These are phyloP conservation scores for Salarias fasciatus DNA, from an alignment of 2,797 vertebrate species.

Conservation along the genomic window DNA sequence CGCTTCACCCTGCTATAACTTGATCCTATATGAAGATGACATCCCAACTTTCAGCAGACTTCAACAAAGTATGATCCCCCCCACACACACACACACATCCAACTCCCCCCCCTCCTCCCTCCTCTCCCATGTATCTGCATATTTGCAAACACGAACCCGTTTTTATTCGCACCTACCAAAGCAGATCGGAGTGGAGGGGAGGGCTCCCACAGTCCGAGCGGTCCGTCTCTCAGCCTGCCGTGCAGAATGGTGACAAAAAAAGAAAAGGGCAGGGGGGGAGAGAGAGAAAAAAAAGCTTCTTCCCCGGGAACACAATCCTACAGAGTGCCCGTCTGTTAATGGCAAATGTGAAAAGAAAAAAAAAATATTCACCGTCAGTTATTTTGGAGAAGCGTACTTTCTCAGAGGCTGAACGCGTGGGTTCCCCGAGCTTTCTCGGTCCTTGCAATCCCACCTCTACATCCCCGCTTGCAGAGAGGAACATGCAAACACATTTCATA, in stretches of 20 bases:
- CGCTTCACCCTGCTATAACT: slow-evolving; percentile 70
- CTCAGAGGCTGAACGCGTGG: slow-evolving; percentile 86
- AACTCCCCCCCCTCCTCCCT: slow-evolving; percentile 48
- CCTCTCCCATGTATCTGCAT: slow-evolving; percentile 81
- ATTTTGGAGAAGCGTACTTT: slow-evolving; percentile 79
- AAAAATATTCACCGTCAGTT: slow-evolving; percentile 67
- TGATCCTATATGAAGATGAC: slow-evolving; percentile 81
- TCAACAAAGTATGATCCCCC: slow-evolving; percentile 82
- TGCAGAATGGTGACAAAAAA: slow-evolving; percentile 73
- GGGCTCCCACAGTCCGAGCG: slow-evolving; percentile 79
- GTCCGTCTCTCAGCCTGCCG: slow-evolving; percentile 75
- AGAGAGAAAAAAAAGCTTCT: slow-evolving; percentile 66
- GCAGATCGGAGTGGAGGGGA: slow-evolving; percentile 81
- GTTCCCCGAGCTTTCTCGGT: slow-evolving; percentile 86
- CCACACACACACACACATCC: neutral
- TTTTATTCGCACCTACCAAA: slow-evolving; percentile 87
- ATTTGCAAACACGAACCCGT: slow-evolving; percentile 80
- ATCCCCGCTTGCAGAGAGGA: slow-evolving; percentile 90
- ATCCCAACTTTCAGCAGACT: slow-evolving; percentile 87
- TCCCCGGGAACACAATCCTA: slow-evolving; percentile 68
- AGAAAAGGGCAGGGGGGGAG: slow-evolving; percentile 34
- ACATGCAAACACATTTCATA: slow-evolving; percentile 93
- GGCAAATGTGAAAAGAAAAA: slow-evolving; percentile 56
- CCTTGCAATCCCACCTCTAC: slow-evolving; percentile 92
- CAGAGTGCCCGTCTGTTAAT: slow-evolving; percentile 54